A percentile compares a stretch with the other conserved stretches of the same genome.
Conservation (phyloP, 2,797 vertebrate genomes). For the Lithobates pipiens region DNA sequence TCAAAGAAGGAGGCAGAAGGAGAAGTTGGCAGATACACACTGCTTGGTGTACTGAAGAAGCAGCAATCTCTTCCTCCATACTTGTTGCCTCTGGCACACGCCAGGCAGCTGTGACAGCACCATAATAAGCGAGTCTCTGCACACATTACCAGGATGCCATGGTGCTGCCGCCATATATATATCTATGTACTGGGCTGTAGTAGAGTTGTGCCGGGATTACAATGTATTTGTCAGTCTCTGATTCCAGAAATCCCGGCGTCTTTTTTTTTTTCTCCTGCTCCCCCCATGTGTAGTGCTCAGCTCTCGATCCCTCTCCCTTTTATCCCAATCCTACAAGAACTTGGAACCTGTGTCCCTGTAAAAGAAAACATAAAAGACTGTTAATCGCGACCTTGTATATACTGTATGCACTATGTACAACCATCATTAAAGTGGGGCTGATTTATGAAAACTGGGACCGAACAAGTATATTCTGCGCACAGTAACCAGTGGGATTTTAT, state of each 20-base stretch:
- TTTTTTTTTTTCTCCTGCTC: conserved; percentile 14
- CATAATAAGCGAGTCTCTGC: conserved; percentile 13
- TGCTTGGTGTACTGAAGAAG: neutral
- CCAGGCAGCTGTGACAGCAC: conserved; percentile 5
- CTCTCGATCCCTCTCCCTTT: conserved; percentile 61
- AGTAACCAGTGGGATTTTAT: too few species aligned
- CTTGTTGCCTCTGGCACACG: neutral
- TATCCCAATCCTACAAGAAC: conserved; percentile 53
- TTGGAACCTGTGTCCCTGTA: conserved; percentile 47
- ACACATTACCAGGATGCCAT: neutral
- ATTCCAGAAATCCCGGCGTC: conserved; percentile 26
- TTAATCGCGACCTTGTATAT: neutral
- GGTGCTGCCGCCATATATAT: neutral
- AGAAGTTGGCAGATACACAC: neutral
- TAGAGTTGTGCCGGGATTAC: conserved; percentile 1
- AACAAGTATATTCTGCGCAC: too few species aligned
- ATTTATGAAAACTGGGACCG: too few species aligned
- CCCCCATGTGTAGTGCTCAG: conserved; percentile 33
- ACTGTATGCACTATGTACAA: too few species aligned
- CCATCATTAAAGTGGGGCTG: too few species aligned
- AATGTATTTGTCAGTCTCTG: conserved; percentile 19
- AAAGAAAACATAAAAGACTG: conserved; percentile 5
- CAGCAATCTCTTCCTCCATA: neutral
- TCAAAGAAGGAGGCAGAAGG: neutral
- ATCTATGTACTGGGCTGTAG: neutral